These are phyloP conservation scores for Aspidiotus destructor DNA, from an alignment of 2,888 invertebrate species.

Conservation along the genomic window DNA sequence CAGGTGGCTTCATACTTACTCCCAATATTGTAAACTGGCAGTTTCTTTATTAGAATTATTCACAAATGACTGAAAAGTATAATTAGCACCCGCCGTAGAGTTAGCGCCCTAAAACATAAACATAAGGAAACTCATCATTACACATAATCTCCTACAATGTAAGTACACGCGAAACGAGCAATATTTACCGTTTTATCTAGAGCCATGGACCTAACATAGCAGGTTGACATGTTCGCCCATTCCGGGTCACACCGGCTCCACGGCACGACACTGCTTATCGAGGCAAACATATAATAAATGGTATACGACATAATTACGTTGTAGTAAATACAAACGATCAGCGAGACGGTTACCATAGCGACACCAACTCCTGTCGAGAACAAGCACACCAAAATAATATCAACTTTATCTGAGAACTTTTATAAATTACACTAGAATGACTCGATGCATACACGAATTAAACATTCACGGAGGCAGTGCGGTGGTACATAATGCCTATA, in stretches of 20 bases:
- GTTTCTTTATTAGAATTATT: slow-evolving; percentile 38
- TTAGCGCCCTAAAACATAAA: no score
- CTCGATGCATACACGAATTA: no score
- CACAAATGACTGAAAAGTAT: slow-evolving; percentile 5
- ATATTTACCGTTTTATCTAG: slow-evolving; percentile 3
- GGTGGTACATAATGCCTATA: no score
- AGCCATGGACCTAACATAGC: slow-evolving; percentile 38
- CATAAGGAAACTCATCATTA: no score
- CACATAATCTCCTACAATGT: neutral
- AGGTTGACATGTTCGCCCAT: slow-evolving; percentile 41
- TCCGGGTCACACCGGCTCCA: slow-evolving; percentile 57
- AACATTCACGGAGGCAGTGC: no score
- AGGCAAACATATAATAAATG: slow-evolving; percentile 62
- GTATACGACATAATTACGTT: slow-evolving; percentile 73
- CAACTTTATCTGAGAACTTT: no score
- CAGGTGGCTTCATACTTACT: slow-evolving; percentile 39
- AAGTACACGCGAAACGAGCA: neutral
- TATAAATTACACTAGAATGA: no score
- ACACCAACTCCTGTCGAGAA: slow-evolving; percentile 39
- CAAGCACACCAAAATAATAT: neutral
- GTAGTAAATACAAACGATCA: slow-evolving; percentile 62
- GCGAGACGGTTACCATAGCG: slow-evolving; percentile 52
- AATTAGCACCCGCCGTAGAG: slow-evolving; percentile 6
- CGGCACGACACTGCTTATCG: slow-evolving; percentile 52
- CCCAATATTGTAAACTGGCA: slow-evolving; percentile 42